phyloP scores from a whole-genome alignment of 1,140 invertebrate species.

The Formica exsecta region DNA sequence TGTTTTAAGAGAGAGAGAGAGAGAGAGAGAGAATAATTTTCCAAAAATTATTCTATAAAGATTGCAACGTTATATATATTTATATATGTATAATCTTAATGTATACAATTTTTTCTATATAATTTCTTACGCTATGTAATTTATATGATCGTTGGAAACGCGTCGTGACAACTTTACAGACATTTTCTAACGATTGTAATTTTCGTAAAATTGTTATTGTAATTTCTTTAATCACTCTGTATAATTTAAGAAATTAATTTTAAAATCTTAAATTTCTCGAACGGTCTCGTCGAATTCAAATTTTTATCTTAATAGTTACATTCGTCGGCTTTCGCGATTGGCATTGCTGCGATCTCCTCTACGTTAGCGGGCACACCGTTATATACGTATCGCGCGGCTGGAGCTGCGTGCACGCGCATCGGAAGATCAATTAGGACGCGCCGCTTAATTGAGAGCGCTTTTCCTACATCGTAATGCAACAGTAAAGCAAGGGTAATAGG shows the following conservation, averaged over 20 bases:
- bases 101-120: no score
- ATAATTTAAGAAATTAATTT: not conserved
- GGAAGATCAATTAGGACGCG: slow-evolving; percentile 46
- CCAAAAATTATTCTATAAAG: no score
- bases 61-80: no score
- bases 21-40: not conserved
- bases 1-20: no score
- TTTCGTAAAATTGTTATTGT: not conserved
- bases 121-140: not conserved
- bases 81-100: no score
- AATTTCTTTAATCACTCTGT: not conserved
- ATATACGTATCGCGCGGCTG: not conserved
- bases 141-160: not conserved
- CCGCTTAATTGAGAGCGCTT: slow-evolving; percentile 54
- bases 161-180: not conserved
- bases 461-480: slow-evolving; percentile 51
- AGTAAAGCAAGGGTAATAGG: slow-evolving; percentile 45
- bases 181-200: not conserved
- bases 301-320: not conserved
- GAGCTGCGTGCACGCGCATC: slow-evolving; percentile 18
- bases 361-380: not conserved
- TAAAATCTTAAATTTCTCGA: not conserved
- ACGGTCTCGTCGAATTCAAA: not conserved
- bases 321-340: no score
- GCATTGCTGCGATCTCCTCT: not conserved